Conservation (phyloP, 2,113 vertebrate genomes). For the Strigops habroptila region DNA sequence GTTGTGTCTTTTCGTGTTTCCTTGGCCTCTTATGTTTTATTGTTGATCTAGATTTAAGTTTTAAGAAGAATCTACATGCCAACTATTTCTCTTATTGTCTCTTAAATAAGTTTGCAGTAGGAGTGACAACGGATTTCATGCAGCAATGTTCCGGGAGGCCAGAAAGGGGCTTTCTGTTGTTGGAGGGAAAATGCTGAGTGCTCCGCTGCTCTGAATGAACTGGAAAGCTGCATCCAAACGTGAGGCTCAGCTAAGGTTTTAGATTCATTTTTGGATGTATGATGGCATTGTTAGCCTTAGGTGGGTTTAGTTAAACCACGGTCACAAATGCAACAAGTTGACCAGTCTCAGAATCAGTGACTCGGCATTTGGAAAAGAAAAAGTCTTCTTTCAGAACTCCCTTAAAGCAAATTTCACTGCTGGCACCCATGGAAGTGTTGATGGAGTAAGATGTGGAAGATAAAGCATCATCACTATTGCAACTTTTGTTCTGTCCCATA, state of each 20-base stretch:
- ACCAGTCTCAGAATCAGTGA: background rate
- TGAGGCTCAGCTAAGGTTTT: slow-evolving; percentile 10
- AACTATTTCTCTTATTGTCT: slow-evolving; percentile 45
- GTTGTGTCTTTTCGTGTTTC: background rate
- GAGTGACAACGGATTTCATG: slow-evolving; percentile 2
- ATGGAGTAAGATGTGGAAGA: background rate
- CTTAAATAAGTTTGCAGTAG: slow-evolving; percentile 44
- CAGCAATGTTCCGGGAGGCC: background rate
- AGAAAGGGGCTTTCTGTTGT: slow-evolving; percentile 41
- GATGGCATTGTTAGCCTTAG: background rate
- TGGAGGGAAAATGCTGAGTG: slow-evolving; percentile 38
- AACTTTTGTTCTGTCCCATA: slow-evolving; percentile 25
- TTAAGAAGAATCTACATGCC: background rate
- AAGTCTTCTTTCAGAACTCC: background rate
- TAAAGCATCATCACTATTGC: background rate
- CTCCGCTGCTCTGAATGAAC: background rate
- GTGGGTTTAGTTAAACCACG: background rate
- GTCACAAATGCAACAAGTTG: background rate
- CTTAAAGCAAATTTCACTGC: background rate
- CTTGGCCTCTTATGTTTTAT: background rate
- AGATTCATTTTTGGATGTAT: background rate
- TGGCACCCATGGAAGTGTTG: background rate
- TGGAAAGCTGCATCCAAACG: slow-evolving; percentile 24
- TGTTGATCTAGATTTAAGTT: background rate
- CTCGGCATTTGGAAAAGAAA: background rate